phyloP scores from a whole-genome alignment of 2,797 vertebrate species.

The Zalophus californianus region DNA sequence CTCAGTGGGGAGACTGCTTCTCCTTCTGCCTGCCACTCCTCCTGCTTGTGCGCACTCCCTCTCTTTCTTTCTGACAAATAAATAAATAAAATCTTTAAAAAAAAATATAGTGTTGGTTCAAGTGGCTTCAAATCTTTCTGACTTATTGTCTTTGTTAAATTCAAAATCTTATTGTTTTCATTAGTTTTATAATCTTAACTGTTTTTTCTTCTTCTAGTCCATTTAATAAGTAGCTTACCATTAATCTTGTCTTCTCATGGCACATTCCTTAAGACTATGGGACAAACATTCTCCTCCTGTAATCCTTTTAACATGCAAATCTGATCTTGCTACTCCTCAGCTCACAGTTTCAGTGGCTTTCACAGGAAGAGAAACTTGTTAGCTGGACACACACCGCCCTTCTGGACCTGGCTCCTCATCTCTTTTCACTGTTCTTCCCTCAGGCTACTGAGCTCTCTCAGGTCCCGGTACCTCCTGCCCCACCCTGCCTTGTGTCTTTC shows the following conservation, averaged over 20 bases:
- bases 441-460: neutral
- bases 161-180: neutral
- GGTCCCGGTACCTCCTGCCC: neutral
- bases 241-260: neutral
- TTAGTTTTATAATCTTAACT: constrained; percentile 30
- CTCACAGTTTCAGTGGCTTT: neutral
- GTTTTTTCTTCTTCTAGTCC: neutral
- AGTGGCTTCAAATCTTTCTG: constrained; percentile 21
- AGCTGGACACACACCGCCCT: neutral
- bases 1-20: too few species aligned
- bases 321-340: neutral
- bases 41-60: too few species aligned
- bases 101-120: neutral
- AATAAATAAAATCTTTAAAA: too few species aligned
- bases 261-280: constrained; percentile 18
- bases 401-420: neutral
- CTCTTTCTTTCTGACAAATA: too few species aligned
- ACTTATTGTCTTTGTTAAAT: constrained; percentile 37
- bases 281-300: neutral
- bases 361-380: neutral
- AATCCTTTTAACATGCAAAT: constrained; percentile 57
- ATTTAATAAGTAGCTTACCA: constrained; percentile 51
- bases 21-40: too few species aligned
- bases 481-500: neutral
- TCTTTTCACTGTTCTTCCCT: neutral